phyloP scores from a whole-genome alignment of 1,140 invertebrate genomes.

The Sycobia sp. region DNA sequence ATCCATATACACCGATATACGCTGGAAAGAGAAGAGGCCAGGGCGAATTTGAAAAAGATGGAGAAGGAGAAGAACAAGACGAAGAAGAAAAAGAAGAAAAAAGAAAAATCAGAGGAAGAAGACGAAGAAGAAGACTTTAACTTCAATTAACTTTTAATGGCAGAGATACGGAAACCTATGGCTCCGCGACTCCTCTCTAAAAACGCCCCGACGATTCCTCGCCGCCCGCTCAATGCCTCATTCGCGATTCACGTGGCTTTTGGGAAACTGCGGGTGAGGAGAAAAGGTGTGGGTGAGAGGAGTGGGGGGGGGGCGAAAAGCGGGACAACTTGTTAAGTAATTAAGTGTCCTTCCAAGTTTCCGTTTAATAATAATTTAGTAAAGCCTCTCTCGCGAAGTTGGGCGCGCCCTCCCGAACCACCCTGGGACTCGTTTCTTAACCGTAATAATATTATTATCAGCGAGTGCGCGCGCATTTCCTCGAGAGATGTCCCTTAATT shows the following conservation, averaged over 20 bases:
- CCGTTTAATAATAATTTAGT: constrained; percentile 58
- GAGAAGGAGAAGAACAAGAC: no score
- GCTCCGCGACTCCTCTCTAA: neutral
- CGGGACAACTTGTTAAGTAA: constrained; percentile 56
- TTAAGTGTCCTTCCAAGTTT: constrained; percentile 54
- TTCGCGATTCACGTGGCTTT: neutral
- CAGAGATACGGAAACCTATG: constrained; percentile 51
- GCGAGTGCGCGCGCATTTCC: neutral
- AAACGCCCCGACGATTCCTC: neutral
- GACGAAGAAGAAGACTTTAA: constrained; percentile 45
- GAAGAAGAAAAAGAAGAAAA: constrained; percentile 3
- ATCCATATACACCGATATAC: no score
- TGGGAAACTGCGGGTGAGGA: neutral
- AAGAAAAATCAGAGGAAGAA: constrained; percentile 12
- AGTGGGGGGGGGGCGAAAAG: constrained; percentile 33
- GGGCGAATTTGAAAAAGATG: no score
- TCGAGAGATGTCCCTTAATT: neutral
- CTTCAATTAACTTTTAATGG: constrained; percentile 59
- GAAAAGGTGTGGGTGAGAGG: neutral
- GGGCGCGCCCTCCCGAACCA: constrained; percentile 5
- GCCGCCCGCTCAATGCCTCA: neutral
- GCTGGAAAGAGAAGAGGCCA: no score
- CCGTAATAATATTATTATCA: constrained; percentile 16
- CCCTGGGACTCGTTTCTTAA: constrained; percentile 8
- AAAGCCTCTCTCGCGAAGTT: constrained; percentile 38